Evolutionary conservation across 2,113 vertebrate species (phyloP).

Genomic region (Zapus hudsonius): DNA sequence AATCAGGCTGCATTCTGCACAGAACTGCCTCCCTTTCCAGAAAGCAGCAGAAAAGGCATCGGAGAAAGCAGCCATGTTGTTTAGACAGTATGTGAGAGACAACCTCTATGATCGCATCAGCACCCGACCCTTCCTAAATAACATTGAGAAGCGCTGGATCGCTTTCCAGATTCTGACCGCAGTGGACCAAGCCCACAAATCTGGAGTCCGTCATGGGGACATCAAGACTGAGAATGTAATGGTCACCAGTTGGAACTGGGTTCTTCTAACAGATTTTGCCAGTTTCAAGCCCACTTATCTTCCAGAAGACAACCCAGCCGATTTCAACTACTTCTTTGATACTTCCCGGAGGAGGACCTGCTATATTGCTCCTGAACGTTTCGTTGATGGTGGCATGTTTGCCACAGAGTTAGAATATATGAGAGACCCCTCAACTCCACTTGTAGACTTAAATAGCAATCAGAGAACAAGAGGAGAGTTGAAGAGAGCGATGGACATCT

Average conservation of each 20-base stretch:
- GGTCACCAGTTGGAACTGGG: conserved; percentile 99
- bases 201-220: conserved; percentile 96
- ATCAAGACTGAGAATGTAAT: conserved; percentile 99
- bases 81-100: conserved; percentile 96
- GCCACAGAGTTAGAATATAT: conserved; percentile 89
- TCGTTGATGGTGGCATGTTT: conserved; percentile 97
- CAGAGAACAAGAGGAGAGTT: conserved; percentile 95
- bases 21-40: conserved; percentile 97
- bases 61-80: conserved; percentile 96
- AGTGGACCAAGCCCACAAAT: conserved; percentile 96
- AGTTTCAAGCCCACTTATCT: conserved; percentile 98
- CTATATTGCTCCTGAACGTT: conserved; percentile 97
- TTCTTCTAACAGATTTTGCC: conserved; percentile 97
- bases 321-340: conserved; percentile 99
- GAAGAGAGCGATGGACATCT: conserved; percentile 97
- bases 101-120: conserved; percentile 98
- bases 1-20: conserved; percentile 94
- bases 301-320: conserved; percentile 98
- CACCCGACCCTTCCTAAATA: conserved; percentile 96
- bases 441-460: conserved; percentile 96
- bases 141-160: conserved; percentile 97
- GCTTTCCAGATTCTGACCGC: conserved; percentile 97
- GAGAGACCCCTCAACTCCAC: conserved; percentile 94
- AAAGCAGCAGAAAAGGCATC: conserved; percentile 90
- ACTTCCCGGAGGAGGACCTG: conserved; percentile 95